Evolutionary conservation across 2,113 vertebrate species (phyloP), one percentile per base, ranked within the genome.

Genomic region (Caranx ignobilis): DNA sequence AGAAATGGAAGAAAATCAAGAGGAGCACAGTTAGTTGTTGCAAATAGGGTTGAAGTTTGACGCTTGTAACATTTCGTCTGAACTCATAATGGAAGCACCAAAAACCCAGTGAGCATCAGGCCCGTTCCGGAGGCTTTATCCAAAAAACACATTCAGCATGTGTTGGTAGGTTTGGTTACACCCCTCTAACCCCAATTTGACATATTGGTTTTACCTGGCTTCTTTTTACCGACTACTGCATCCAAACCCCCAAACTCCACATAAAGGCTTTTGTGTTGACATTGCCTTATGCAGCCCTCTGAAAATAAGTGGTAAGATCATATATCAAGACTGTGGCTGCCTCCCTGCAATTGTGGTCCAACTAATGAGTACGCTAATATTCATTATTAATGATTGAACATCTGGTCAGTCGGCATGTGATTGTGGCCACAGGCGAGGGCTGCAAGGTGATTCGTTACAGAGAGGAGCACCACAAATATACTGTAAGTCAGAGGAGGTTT

Each of bases 341-440:
- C 32, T 39, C 57, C 34, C 21, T 11, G 1, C 72, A 71, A 70
- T 75, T 75, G 71, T 72, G 77, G 73, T 78, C 15, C 43, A 21
- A 4, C 68, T 71, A 81, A 87, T 81, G 66, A 82, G 47, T 64
- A 65, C 66, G 48, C 61, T 71, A 65, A 82, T 83, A 74, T 83
- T 76, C 70, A 88, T 86, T 84, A 88, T 87, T 88, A 78, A 89
- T 71, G 81, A 81, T 69, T 41, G 56, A 85, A 80, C 86, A 89
- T 91, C 78, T 84, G 87, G 70, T 86, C 71, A 77, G 77, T 89
- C 69, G 3, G 71, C 61, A 31, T 69, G 63, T n/a, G 64, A 69
- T 32, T 65, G 73, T 61, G 68, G 65, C 73, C 26, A 50, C 16
- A 32, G 60, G 48, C 6, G 54, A 84, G 41, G 60, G 31, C 31